These are phyloP conservation scores for Helicoverpa assulta DNA, from an alignment of 2,888 invertebrate species.

Conservation along the genomic window DNA sequence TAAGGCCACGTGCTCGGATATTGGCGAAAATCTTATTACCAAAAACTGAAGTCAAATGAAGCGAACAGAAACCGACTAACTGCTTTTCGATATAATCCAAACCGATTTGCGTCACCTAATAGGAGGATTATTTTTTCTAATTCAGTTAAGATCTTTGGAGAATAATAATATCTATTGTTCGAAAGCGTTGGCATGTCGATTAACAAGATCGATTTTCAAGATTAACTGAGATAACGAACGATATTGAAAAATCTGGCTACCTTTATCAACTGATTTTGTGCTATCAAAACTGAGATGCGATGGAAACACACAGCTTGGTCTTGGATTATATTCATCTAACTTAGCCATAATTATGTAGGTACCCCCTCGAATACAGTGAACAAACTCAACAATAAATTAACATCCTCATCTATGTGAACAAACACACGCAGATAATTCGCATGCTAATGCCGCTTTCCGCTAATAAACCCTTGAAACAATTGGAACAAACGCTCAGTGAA, in stretches of 20 bases:
- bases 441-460: slow-evolving; percentile 14
- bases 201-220: no score
- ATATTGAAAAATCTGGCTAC: no score
- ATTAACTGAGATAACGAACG: no score
- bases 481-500: slow-evolving; percentile 4
- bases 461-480: slow-evolving; percentile 8
- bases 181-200: no score
- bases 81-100: background rate
- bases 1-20: slow-evolving; percentile 3
- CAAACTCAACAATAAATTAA: slow-evolving; percentile 23
- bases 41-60: background rate
- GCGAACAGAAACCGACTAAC: background rate
- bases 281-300: background rate
- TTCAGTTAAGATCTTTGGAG: no score
- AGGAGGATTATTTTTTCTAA: no score
- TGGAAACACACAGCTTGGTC: background rate
- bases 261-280: no score
- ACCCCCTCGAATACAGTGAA: slow-evolving; percentile 2
- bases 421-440: slow-evolving; percentile 6
- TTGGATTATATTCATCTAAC: background rate
- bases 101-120: no score
- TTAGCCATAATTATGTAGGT: slow-evolving; percentile 7
- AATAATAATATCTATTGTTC: no score
- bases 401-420: slow-evolving; percentile 20
- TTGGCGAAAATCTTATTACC: background rate